These are phyloP conservation scores for Grapholita molesta DNA, from an alignment of 1,140 invertebrate species.

Conservation along the genomic window DNA sequence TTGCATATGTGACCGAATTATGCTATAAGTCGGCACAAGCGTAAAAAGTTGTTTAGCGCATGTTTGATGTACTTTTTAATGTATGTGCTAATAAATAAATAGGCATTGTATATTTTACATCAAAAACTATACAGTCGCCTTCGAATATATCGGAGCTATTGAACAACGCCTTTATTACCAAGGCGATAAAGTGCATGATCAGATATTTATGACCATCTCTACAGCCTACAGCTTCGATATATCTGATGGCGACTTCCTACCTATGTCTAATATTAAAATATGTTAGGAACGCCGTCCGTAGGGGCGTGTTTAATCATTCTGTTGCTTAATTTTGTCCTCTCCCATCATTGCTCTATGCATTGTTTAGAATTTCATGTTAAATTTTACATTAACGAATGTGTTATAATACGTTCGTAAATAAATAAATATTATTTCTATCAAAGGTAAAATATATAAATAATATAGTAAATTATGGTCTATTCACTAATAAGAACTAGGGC, in stretches of 20 bases:
- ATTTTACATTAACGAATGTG: neutral
- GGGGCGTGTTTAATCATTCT: slow-evolving; percentile 43
- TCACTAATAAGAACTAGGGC: too few relatives aligned
- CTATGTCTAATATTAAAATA: too few relatives aligned
- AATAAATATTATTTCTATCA: too few relatives aligned
- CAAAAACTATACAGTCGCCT: too few relatives aligned
- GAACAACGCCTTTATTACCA: too few relatives aligned
- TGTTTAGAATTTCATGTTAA: slow-evolving; percentile 20
- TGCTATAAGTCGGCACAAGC: neutral
- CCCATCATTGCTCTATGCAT: slow-evolving; percentile 4
- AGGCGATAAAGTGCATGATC: too few relatives aligned
- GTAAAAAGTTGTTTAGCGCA: neutral
- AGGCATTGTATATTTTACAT: neutral
- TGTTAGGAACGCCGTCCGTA: slow-evolving; percentile 19
- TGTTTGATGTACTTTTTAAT: neutral
- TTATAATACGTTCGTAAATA: neutral
- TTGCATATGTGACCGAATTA: neutral
- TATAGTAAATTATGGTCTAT: too few relatives aligned
- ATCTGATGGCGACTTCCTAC: too few relatives aligned
- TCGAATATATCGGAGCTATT: too few relatives aligned
- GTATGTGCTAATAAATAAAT: neutral
- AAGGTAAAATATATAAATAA: too few relatives aligned
- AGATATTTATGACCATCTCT: too few relatives aligned
- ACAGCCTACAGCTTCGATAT: too few relatives aligned
- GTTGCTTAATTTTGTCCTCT: slow-evolving; percentile 24